Percentiles rank a stretch among this genome's conserved stretches.
Evolutionary conservation across 1,140 invertebrate species (phyloP).

Genomic region (Coelopa frigida): DNA sequence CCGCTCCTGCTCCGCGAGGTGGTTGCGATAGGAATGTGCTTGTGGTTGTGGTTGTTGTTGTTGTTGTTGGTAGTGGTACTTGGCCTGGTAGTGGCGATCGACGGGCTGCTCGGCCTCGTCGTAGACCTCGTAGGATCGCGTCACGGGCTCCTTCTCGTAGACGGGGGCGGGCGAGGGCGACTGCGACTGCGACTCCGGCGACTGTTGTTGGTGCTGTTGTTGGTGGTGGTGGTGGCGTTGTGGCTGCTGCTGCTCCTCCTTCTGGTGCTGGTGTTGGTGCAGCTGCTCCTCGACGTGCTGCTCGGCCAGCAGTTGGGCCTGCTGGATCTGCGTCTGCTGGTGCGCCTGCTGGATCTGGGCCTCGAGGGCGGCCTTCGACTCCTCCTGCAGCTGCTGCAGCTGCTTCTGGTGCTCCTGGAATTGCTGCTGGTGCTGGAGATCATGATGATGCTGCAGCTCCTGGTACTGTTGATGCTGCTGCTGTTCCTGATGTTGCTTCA

Average conservation of each 20-base stretch:
- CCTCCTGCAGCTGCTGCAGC: neutral
- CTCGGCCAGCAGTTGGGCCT: conserved; percentile 6
- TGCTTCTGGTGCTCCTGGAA: neutral
- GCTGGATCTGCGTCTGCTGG: neutral
- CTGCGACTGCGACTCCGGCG: neutral
- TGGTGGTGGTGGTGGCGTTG: conserved; percentile 11
- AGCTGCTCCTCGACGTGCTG: conserved; percentile 16
- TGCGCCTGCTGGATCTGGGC: neutral
- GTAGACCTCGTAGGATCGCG: conserved; percentile 31
- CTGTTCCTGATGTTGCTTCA: neutral
- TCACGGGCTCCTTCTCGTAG: conserved; percentile 35
- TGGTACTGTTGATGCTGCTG: neutral
- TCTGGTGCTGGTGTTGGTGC: conserved; percentile 7
- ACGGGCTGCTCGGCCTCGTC: conserved; percentile 19
- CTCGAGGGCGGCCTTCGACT: neutral
- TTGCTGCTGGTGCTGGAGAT: neutral
- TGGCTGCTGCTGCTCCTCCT: conserved; percentile 15
- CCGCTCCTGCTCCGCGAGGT: conserved; percentile 18
- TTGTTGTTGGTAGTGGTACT: conserved; percentile 25
- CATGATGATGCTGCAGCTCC: neutral
- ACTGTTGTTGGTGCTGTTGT: conserved; percentile 17
- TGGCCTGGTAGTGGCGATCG: conserved; percentile 37
- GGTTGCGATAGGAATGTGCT: neutral
- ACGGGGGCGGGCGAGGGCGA: conserved; percentile 23
- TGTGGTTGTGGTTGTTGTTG: conserved; percentile 10